Evolutionary conservation across 2,113 vertebrate genomes (phyloP).

Genomic region (Nettapus auritus): DNA sequence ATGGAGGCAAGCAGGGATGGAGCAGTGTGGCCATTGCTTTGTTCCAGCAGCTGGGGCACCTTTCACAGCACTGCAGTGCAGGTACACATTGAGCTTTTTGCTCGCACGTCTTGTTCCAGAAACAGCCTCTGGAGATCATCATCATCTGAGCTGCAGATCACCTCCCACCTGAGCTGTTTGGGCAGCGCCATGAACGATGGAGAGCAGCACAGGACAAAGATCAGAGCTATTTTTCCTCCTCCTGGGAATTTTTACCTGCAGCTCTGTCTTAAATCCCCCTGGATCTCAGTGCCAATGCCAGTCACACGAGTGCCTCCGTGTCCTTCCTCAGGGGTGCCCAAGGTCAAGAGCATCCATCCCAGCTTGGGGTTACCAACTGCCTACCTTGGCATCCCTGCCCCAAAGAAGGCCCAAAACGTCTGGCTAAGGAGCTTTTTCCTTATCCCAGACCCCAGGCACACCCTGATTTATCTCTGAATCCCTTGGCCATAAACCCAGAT

Average conservation of each 20-base stretch:
- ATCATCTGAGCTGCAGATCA: not conserved
- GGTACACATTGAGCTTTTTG: not conserved
- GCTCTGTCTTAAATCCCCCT: not conserved
- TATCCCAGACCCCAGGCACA: not conserved
- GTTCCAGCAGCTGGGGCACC: not conserved
- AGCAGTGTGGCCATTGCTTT: fast-evolving
- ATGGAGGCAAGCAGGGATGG: fast-evolving
- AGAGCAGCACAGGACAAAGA: not conserved
- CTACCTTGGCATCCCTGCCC: not conserved
- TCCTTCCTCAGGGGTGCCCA: fast-evolving
- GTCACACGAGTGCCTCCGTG: fast-evolving
- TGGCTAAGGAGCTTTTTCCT: not conserved
- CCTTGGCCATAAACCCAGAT: not conserved
- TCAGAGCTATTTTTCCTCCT: fast-evolving
- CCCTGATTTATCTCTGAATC: not conserved
- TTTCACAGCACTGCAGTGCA: not conserved
- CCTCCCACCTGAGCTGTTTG: fast-evolving
- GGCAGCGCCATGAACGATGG: fast-evolving
- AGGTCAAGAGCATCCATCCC: not conserved
- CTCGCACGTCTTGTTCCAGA: fast-evolving
- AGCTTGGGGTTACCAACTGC: too few species aligned
- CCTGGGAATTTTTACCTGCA: not conserved
- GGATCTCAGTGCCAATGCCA: fast-evolving
- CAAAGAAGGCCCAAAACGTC: fast-evolving
- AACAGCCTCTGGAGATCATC: not conserved